phyloP scores from a whole-genome alignment of 2,888 invertebrate species.

The Drosophila gaucha region DNA sequence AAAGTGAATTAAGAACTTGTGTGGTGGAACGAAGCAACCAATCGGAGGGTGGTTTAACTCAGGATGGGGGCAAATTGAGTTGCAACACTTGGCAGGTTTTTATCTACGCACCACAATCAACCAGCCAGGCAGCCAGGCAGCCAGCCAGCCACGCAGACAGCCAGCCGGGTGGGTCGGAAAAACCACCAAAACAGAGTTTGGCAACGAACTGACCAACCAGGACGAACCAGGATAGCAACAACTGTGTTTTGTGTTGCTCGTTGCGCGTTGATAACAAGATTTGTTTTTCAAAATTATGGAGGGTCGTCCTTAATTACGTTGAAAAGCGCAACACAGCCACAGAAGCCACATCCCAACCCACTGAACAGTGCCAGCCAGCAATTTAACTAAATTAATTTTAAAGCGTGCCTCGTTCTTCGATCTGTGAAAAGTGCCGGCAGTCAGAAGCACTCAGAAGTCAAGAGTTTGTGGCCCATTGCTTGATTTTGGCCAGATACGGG shows the following conservation, averaged over 20 bases:
- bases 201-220: constrained; percentile 34
- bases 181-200: constrained; percentile 15
- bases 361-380: constrained; percentile 42
- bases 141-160: constrained; percentile 7
- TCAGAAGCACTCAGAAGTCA: constrained; percentile 59
- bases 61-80: constrained; percentile 68
- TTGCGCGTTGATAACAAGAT: constrained; percentile 75
- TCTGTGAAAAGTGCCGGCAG: constrained; percentile 38
- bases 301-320: constrained; percentile 73
- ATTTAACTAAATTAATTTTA: constrained; percentile 78
- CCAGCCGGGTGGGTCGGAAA: constrained; percentile 21
- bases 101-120: constrained; percentile 79
- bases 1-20: constrained; percentile 80
- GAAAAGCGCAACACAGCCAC: constrained; percentile 72
- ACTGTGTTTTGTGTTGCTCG: constrained; percentile 74
- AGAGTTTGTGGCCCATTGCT: constrained; percentile 50
- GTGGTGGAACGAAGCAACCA: constrained; percentile 70
- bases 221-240: constrained; percentile 18
- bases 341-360: constrained; percentile 32
- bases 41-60: constrained; percentile 57
- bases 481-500: constrained; percentile 66
- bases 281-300: constrained; percentile 74
- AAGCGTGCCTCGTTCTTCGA: constrained; percentile 71
- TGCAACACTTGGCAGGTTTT: constrained; percentile 80
- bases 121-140: constrained; percentile 51